phyloP scores from a whole-genome alignment of 53 echinoderm and acorn worm species.

The Apostichopus leukothele region DNA sequence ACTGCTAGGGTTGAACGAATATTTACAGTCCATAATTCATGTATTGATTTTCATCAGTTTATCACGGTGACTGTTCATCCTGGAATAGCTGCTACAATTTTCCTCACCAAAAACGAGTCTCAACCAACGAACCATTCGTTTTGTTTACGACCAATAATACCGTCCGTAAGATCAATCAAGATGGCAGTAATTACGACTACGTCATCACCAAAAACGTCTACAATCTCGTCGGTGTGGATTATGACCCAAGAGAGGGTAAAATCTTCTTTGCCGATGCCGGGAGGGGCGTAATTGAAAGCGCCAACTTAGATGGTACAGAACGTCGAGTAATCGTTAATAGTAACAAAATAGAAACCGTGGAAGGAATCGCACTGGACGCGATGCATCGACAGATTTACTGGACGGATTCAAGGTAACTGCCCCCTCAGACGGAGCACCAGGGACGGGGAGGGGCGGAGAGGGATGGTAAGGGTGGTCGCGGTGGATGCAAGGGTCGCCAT shows the following conservation, averaged over 20 bases:
- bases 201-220: constrained; percentile 53
- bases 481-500: too few species aligned
- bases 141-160: constrained; percentile 78
- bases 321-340: constrained; percentile 57
- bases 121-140: constrained; percentile 64
- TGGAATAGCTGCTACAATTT: constrained; percentile 69
- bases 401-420: constrained; percentile 76
- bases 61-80: constrained; percentile 66
- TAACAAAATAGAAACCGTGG: constrained; percentile 58
- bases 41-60: background rate
- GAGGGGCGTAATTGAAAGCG: constrained; percentile 71
- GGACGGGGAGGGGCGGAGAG: too few species aligned
- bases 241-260: constrained; percentile 62
- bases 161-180: constrained; percentile 86
- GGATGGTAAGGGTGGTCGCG: too few species aligned
- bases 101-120: constrained; percentile 41
- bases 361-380: constrained; percentile 90
- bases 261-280: constrained; percentile 86
- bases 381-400: constrained; percentile 86
- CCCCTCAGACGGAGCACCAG: background rate
- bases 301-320: constrained; percentile 57
- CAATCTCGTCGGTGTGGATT: constrained; percentile 82
- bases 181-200: constrained; percentile 81
- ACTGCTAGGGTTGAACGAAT: too few species aligned
- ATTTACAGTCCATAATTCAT: too few species aligned